Conservation (phyloP, 2,113 vertebrate species). For the Motacilla alba region DNA sequence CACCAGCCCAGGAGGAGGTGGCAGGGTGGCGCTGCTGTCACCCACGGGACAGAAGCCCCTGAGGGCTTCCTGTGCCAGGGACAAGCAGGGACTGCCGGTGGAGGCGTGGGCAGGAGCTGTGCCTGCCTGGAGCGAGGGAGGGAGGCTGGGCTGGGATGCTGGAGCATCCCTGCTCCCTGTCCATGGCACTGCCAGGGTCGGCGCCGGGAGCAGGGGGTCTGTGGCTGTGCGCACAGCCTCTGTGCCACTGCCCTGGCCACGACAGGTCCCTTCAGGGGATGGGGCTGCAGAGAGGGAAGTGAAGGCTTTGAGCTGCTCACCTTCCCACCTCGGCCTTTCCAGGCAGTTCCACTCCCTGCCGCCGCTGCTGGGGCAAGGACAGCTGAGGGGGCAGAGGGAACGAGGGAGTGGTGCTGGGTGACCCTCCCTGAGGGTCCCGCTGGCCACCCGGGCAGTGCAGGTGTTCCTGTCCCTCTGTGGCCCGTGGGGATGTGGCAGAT, state of each 20-base stretch:
- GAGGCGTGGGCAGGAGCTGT: neutral
- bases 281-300: neutral
- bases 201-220: neutral
- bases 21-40: neutral
- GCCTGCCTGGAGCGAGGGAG: neutral
- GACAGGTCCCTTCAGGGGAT: accelerated
- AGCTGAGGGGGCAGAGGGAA: neutral
- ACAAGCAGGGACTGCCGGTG: neutral
- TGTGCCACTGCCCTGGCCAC: accelerated
- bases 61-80: neutral
- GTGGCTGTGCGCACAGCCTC: accelerated
- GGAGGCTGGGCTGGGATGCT: accelerated
- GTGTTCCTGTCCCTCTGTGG: neutral
- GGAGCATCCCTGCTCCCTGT: neutral
- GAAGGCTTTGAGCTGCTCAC: neutral
- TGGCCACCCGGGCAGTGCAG: accelerated
- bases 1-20: neutral
- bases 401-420: neutral
- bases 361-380: neutral
- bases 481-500: neutral
- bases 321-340: too few species aligned
- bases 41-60: neutral
- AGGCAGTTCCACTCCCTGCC: neutral
- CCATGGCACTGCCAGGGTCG: accelerated
- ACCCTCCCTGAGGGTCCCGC: neutral